A percentile compares a stretch with the other conserved stretches of the same genome.
Evolutionary conservation across 2,797 vertebrate species (phyloP).

Genomic region (Trematomus bernacchii): DNA sequence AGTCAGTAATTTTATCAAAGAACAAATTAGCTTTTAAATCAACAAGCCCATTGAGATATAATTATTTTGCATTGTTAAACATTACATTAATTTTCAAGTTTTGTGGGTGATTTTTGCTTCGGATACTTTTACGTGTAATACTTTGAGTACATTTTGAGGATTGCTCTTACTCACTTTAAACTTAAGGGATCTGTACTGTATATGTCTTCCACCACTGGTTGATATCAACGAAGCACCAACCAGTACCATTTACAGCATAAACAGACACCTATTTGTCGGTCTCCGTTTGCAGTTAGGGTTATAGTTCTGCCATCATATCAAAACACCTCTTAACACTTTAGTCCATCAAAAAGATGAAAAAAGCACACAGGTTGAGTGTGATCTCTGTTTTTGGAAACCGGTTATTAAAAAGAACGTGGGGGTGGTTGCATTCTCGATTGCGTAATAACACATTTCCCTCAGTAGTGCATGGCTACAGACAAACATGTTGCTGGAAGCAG

Average conservation of each 20-base stretch:
- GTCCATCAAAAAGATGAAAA: constrained; percentile 4
- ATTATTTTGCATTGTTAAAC: too few species aligned
- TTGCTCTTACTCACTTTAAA: too few species aligned
- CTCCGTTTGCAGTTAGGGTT: constrained; percentile 15
- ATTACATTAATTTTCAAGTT: too few species aligned
- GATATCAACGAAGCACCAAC: neutral
- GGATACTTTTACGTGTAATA: too few species aligned
- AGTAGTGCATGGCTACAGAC: constrained; percentile 70
- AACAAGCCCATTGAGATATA: too few species aligned
- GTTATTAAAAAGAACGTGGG: constrained; percentile 73
- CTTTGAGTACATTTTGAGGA: too few species aligned
- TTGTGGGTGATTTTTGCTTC: too few species aligned
- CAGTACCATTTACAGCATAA: neutral
- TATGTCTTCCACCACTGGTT: too few species aligned
- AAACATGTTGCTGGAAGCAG: constrained; percentile 70
- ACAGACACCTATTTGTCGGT: neutral
- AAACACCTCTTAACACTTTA: constrained; percentile 36
- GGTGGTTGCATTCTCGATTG: constrained; percentile 73
- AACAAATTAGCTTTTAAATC: too few species aligned
- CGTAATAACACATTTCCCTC: constrained; percentile 75
- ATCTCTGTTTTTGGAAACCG: constrained; percentile 72
- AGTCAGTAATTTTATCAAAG: too few species aligned
- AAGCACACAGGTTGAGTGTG: constrained; percentile 38
- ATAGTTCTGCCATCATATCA: constrained; percentile 19
- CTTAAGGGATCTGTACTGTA: too few species aligned